Percentiles rank a stretch among this genome's conserved stretches.
Conservation (phyloP, 2,888 invertebrate species). For the Hyalella azteca region DNA sequence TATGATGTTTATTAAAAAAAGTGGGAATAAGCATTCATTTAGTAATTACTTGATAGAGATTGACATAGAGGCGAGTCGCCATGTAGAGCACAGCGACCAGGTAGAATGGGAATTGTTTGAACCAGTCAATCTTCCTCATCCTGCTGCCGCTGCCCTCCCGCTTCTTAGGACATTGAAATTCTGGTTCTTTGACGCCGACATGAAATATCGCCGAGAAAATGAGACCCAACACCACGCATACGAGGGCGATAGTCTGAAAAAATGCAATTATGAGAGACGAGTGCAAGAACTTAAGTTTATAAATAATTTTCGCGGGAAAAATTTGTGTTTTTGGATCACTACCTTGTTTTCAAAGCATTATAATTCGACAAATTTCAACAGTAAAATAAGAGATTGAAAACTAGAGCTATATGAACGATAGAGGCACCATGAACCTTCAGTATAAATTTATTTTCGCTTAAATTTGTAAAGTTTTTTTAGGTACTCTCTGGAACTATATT, state of each 20-base stretch:
- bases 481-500: no score
- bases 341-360: no score
- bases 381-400: no score
- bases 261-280: not conserved
- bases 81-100: slow-evolving; percentile 57
- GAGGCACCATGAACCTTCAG: no score
- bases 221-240: slow-evolving; percentile 68
- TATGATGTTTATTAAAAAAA: no score
- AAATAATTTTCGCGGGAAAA: no score
- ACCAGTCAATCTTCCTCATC: slow-evolving; percentile 55
- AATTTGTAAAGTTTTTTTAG: no score
- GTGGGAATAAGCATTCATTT: no score
- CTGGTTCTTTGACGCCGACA: slow-evolving; percentile 70
- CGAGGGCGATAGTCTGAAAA: slow-evolving; percentile 65
- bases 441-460: no score
- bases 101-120: slow-evolving; percentile 54
- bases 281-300: not conserved
- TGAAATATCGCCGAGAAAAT: slow-evolving; percentile 75
- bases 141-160: not conserved
- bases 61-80: slow-evolving; percentile 56
- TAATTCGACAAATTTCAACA: no score
- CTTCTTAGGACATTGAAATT: slow-evolving; percentile 35
- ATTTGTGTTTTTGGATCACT: no score
- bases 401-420: no score
- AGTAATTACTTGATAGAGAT: slow-evolving; percentile 55